Base-by-base conservation (phyloP, 1,140 invertebrate species). In the Pogonomyrmex californicus region DNA sequence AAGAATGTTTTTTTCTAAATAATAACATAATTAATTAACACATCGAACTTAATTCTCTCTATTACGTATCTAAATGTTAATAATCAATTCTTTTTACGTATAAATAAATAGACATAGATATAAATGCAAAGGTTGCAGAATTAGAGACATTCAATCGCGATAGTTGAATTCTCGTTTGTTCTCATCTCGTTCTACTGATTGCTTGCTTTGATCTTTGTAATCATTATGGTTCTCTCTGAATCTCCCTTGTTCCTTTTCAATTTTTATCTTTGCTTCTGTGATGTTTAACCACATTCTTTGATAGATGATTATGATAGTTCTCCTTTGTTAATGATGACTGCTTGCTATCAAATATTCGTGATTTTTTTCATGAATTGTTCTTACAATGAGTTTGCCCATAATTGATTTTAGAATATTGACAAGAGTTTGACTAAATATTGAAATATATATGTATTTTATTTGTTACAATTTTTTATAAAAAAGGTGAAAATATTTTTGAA, bases 201-300 rank as follows among this genome's bases (percentile, higher is more conserved):
- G 91, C 91, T 93, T 91, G 91, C 92, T 94, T 94, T 94, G 93
- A 94, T 94, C 93, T 94, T 90, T 83, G 89, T 94, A 94, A 94
- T 94, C 93, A 93, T 91, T 88, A 87, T 82, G 23, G 23, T 23
- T 23, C 23, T 65, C 90, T 83, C 83, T 75, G 88, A 90, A 90
- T 89, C 86, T 36, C 38, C 4, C 12, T 77, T 60, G 73, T 76
- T 60, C 38, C 2, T 88, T 86, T 44, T 76, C 30, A 47, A 47
- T 51, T 36, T 56, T 71, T 88, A 78, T 86, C 65, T 79, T 87
- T 82, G 88, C 6, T 23, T 66, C 70, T 76, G 51, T 86, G 83
- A 85, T 85, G 90, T 92, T 88, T 91, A 76, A 81, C 89, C 88
- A 88, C 81, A 87, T 92, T 85, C 68, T 89, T 89, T 70, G 23